Base-by-base conservation (phyloP, 2,888 invertebrate genomes). In the Drosophila kokeensis region DNA sequence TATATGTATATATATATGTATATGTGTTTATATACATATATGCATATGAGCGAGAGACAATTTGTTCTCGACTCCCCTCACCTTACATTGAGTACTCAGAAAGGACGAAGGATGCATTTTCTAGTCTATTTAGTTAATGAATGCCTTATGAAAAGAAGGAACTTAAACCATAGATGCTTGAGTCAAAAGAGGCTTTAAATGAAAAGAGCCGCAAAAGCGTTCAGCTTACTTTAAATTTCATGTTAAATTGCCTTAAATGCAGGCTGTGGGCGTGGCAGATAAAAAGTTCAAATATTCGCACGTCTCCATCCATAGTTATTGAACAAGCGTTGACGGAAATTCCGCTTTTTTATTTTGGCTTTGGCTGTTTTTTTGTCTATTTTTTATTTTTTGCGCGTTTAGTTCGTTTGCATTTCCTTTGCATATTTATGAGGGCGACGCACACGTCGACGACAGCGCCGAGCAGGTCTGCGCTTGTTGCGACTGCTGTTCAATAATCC, bases 371-470 rank as follows among this genome's bases (percentile, higher is more conserved):
- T 53, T 8, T 13, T 42, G 45, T 24, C 40, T 48, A 38, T 60
- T 69, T 68, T 64, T 57, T 38, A 57, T 38, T 34, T 21, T 27
- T 69, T 60, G 58, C 55, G 82, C 80, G 73, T 82, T 84, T 74
- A 75, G 82, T 69, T 78, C 76, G 83, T 75, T 86, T 87, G 81
- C 79, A 88, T 81, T 88, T 83, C 68, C 83, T 73, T 85, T 86
- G 85, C 85, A 88, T 85, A 85, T 85, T 87, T 87, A 88, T 86
- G 75, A 87, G 87, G 67, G 81, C 71, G 62, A 63, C 38, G 59
- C 54, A 58, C 68, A 42, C 57, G 63, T 63, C 50, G 57, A 58
- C 24, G 62, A 27, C 34, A 21, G n/a, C 42, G 27, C 36, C 40
- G 61, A 61, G 52, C n/a, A 18, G 30, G 36, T 52, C 38, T 29